Conservation (phyloP, 2,113 vertebrate species). For the Etheostoma cragini region DNA sequence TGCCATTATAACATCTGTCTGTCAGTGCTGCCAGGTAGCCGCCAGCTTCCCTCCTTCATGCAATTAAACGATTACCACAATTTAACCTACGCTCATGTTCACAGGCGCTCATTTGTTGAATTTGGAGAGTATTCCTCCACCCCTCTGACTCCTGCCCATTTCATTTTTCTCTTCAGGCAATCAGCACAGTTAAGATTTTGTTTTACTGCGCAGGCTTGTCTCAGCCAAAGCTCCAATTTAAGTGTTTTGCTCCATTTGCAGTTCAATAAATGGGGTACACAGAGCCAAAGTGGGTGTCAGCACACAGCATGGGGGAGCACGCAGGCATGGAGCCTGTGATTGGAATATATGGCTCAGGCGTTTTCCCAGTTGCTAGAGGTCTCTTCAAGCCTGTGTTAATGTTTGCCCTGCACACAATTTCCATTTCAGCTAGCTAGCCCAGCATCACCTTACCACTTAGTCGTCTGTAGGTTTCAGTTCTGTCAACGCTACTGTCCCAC, state of each 20-base stretch:
- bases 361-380: slow-evolving; percentile 59
- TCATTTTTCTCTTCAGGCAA: slow-evolving; percentile 20
- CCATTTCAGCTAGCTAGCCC: slow-evolving; percentile 65
- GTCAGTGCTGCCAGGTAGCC: slow-evolving; percentile 58
- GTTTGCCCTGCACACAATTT: slow-evolving; percentile 78
- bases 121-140: slow-evolving; percentile 1
- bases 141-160: not conserved
- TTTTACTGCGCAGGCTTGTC: slow-evolving; percentile 33
- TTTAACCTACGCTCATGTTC: slow-evolving; percentile 62
- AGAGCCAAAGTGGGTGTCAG: slow-evolving; percentile 60
- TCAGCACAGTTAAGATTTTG: slow-evolving; percentile 36
- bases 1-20: slow-evolving; percentile 55
- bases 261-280: slow-evolving; percentile 57
- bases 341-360: slow-evolving; percentile 71
- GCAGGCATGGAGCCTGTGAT: slow-evolving; percentile 62
- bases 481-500: slow-evolving; percentile 51
- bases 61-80: slow-evolving; percentile 79
- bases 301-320: slow-evolving; percentile 40
- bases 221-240: slow-evolving; percentile 50
- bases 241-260: slow-evolving; percentile 65
- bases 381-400: slow-evolving; percentile 80
- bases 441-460: slow-evolving; percentile 77
- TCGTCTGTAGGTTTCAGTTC: slow-evolving; percentile 44
- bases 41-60: slow-evolving; percentile 45
- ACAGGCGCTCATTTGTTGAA: slow-evolving; percentile 17